Evolutionary conservation across 2,113 vertebrate genomes (phyloP).

Genomic region (Osmerus mordax): DNA sequence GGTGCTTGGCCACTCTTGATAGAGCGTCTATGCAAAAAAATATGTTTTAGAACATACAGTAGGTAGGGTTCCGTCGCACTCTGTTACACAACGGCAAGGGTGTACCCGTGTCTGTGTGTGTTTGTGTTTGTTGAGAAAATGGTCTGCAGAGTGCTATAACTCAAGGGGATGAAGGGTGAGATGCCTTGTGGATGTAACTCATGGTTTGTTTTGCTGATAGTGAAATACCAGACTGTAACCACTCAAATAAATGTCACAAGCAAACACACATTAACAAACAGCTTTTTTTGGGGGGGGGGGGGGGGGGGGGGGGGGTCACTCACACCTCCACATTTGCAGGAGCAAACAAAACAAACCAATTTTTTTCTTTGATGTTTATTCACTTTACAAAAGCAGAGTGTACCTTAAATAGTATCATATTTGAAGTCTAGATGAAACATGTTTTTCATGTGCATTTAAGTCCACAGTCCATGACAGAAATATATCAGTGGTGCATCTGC

Average conservation of each 20-base stretch:
- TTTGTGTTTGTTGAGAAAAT: no score
- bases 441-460: background rate
- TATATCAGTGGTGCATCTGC: constrained; percentile 31
- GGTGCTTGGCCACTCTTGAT: constrained; percentile 27
- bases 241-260: no score
- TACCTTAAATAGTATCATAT: background rate
- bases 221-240: no score
- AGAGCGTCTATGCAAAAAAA: constrained; percentile 39
- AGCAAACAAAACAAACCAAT: background rate
- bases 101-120: background rate
- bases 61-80: constrained; percentile 31
- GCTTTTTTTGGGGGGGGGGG: no score
- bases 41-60: constrained; percentile 8
- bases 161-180: constrained; percentile 3
- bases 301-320: background rate
- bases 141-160: constrained; percentile 13
- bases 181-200: background rate
- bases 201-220: no score
- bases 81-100: background rate
- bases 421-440: background rate
- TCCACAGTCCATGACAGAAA: constrained; percentile 6
- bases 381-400: background rate
- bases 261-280: no score
- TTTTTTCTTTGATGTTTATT: no score
- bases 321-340: background rate